Conservation (phyloP, 1,140 invertebrate genomes). For the Caerostris darwini region DNA sequence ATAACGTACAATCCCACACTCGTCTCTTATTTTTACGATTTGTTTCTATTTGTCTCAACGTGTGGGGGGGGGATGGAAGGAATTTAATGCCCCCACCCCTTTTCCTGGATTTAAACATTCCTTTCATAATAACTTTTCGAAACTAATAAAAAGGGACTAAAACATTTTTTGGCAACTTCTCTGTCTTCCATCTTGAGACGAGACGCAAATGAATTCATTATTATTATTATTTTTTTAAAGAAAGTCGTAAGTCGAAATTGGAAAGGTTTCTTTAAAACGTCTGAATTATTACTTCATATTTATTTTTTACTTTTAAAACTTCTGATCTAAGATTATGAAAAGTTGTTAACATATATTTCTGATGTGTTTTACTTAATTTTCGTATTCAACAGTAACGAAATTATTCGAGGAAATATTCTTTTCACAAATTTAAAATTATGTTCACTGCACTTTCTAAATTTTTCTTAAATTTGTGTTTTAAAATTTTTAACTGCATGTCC, state of each 20-base stretch:
- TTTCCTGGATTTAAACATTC: constrained; percentile 15
- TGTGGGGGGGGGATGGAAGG: not conserved
- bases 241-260: not conserved
- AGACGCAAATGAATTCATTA: constrained; percentile 11
- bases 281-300: no score
- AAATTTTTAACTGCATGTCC: no score
- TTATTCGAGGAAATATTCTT: no score
- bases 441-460: no score
- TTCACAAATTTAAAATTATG: no score
- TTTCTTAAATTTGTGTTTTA: no score
- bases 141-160: constrained; percentile 1
- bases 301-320: no score
- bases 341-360: no score
- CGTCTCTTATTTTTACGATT: constrained; percentile 50
- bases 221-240: not conserved
- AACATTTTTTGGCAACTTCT: constrained; percentile 22
- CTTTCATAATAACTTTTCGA: constrained; percentile 35
- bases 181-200: not conserved
- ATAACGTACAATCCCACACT: constrained; percentile 44
- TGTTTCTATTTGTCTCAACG: constrained; percentile 57
- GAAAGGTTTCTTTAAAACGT: not conserved
- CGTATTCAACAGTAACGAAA: no score
- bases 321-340: no score
- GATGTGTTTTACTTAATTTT: no score
- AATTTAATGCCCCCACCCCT: not conserved